Conservation (phyloP, 2,113 vertebrate species). For the Chamaea fasciata region DNA sequence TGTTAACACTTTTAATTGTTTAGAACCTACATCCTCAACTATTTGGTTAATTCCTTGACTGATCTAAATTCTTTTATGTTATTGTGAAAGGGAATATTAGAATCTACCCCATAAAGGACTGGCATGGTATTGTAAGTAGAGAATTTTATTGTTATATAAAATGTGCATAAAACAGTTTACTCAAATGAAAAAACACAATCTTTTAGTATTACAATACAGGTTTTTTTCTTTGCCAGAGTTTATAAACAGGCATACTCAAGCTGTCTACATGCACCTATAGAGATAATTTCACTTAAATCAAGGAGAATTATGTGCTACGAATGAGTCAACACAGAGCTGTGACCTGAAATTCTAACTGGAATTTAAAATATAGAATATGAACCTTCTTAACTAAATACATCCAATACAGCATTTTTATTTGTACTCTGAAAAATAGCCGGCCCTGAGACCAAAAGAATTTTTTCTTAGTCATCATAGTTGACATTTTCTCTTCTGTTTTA, state of each 20-base stretch:
- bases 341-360: not conserved
- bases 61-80: not conserved
- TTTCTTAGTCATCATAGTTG: not conserved
- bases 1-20: not conserved
- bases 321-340: not conserved
- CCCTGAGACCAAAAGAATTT: not conserved
- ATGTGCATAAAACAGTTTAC: not conserved
- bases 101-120: not conserved
- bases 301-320: not conserved
- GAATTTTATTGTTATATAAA: not conserved
- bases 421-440: not conserved
- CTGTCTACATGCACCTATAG: not conserved
- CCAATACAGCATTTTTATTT: not conserved
- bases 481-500: not conserved
- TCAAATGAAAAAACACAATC: not conserved
- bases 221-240: not conserved
- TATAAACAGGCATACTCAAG: not conserved
- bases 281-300: not conserved
- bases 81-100: not conserved
- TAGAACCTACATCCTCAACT: not conserved
- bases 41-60: not conserved
- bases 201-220: not conserved
- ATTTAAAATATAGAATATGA: not conserved
- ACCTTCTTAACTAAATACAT: not conserved
- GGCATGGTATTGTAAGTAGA: not conserved